Percentiles rank a stretch among this genome's conserved stretches.
phyloP scores from a whole-genome alignment of 2,888 invertebrate genomes.

The Netelia inedita region DNA sequence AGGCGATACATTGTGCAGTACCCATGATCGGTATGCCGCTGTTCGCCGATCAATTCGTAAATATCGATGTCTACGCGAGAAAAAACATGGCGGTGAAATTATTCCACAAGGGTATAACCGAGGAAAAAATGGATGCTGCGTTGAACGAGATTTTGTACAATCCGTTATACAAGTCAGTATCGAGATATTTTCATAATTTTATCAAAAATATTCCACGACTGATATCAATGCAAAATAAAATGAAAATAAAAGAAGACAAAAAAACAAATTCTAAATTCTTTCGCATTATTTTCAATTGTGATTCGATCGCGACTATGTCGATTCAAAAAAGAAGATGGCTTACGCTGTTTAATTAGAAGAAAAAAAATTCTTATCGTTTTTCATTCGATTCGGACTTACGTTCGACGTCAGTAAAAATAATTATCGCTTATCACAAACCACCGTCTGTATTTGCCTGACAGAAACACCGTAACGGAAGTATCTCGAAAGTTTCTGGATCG shows the following conservation, averaged over 20 bases:
- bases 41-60: slow-evolving; percentile 81
- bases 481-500: slow-evolving; percentile 76
- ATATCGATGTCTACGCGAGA: slow-evolving; percentile 74
- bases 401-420: neutral
- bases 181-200: neutral
- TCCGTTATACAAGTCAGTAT: slow-evolving; percentile 77
- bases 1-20: slow-evolving; percentile 80
- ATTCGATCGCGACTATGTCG: too few species aligned
- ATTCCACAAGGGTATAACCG: slow-evolving; percentile 72
- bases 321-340: too few species aligned
- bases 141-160: slow-evolving; percentile 76
- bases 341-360: too few species aligned
- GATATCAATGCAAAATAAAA: neutral
- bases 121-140: slow-evolving; percentile 75
- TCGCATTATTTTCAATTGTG: too few species aligned
- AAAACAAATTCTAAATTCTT: slow-evolving; percentile 12
- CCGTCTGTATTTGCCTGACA: slow-evolving; percentile 18
- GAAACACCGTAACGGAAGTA: slow-evolving; percentile 55
- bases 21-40: slow-evolving; percentile 82
- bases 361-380: too few species aligned
- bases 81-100: slow-evolving; percentile 77
- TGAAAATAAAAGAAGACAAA: neutral
- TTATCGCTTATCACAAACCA: neutral
- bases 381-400: neutral
- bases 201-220: neutral